Base-by-base conservation (phyloP, 2,797 vertebrate genomes). In the Monodelphis domestica region DNA sequence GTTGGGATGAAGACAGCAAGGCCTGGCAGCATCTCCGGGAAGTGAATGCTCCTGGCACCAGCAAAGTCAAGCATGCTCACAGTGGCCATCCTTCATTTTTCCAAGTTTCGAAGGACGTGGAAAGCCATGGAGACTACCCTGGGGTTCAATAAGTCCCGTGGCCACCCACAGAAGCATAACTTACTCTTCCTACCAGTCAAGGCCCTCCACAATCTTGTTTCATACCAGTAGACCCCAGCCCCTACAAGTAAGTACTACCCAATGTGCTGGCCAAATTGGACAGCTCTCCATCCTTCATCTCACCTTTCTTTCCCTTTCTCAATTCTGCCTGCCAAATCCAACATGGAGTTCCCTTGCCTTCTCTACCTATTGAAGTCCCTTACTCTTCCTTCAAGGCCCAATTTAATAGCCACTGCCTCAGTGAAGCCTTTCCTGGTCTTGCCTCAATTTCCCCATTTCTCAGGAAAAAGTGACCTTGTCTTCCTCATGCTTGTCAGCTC, bases 221-320 rank as follows among this genome's bases (percentile, higher is more conserved):
- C 70, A n/a, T n/a, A n/a, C 17, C 45, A 24, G n/a, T 15, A 5
- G 63, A 38, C 15, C n/a, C 17, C 59, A 38, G 3, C 45, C 1
- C 38, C 70, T 24, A 4, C 21, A 24, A n/a, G 45, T 21, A 45
- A 24, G 7, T 11, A 10, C 9, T 11, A 10, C 9, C 45, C 38
- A 1, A 4, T 2, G 1, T 26, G 26, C 38, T 50, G 11, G n/a
- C n/a, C 10, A n/a, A 15, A 21, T n/a, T 21, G 6, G 6, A 30
- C 7, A 2, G 10, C 24, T 70, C 15, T 21, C n/a, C 38, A 45
- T 38, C n/a, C 45, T 38, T 17, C 63, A 21, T 11, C 38, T 78
- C 38, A 78, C 38, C 38, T 38, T n/a, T n/a, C n/a, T n/a, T 78
- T 78, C 70, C 30, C 59, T 78, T 45, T 11, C 70, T 17, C 21